A percentile compares a stretch with the other conserved stretches of the same genome.
phyloP scores from a whole-genome alignment of 2,113 vertebrate genomes.

The Beaufortia kweichowensis region DNA sequence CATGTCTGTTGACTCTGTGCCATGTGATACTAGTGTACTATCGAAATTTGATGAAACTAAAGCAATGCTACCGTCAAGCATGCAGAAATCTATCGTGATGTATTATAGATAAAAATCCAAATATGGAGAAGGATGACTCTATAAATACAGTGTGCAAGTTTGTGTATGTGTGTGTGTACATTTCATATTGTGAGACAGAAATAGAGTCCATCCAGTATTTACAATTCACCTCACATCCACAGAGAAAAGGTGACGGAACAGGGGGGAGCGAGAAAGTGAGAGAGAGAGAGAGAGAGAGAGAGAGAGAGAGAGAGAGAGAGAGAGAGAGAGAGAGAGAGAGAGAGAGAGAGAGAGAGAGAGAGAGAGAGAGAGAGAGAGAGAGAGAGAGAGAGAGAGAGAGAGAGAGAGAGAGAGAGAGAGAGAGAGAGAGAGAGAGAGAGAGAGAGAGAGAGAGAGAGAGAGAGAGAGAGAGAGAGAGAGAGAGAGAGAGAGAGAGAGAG shows the following conservation, averaged over 20 bases:
- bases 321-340: constrained; percentile 25
- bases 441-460: constrained; percentile 50
- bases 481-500: too few species aligned
- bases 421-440: constrained; percentile 18
- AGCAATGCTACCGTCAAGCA: constrained; percentile 54
- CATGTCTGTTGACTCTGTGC: too few species aligned
- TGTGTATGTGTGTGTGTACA: constrained; percentile 15
- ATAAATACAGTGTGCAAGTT: constrained; percentile 66
- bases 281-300: neutral
- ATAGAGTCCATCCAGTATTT: constrained; percentile 12
- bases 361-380: too few species aligned
- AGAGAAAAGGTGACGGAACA: neutral
- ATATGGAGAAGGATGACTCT: constrained; percentile 65
- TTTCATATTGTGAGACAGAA: constrained; percentile 18
- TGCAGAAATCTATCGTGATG: constrained; percentile 71
- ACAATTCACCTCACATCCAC: constrained; percentile 26
- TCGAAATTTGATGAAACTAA: too few species aligned
- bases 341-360: too few species aligned
- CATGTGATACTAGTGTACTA: too few species aligned
- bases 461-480: too few species aligned
- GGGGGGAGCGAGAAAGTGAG: constrained; percentile 11
- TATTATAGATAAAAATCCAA: constrained; percentile 68
- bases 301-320: constrained; percentile 21
- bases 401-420: too few species aligned
- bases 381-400: too few species aligned